These are phyloP conservation scores for Esperia sulphurella DNA, from an alignment of 2,888 invertebrate species.

Conservation along the genomic window DNA sequence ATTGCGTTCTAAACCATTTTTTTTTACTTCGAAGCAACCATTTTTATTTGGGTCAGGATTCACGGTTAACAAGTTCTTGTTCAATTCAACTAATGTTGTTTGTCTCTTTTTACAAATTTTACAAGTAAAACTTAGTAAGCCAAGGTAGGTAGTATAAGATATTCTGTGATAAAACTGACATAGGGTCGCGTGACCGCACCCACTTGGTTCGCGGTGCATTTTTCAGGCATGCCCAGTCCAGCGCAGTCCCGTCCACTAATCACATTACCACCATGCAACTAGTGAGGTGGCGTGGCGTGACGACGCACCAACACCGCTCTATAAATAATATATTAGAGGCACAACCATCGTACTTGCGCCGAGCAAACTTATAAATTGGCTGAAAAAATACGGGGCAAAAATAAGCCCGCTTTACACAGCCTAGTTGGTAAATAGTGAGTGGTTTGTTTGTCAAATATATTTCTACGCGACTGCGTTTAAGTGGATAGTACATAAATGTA, in stretches of 20 bases:
- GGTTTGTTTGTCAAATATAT: constrained; percentile 1
- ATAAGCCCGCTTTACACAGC: constrained; percentile 22
- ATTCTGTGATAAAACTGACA: background rate
- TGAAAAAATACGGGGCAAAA: constrained; percentile 28
- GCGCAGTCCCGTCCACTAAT: background rate
- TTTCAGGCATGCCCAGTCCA: background rate
- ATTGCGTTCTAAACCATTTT: too few species aligned
- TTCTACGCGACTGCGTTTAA: background rate
- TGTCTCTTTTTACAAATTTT: too few species aligned
- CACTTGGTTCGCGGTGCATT: background rate
- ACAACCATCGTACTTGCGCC: constrained; percentile 7
- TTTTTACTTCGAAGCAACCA: too few species aligned
- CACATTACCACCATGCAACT: background rate
- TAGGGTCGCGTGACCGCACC: background rate
- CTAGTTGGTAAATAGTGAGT: constrained; percentile 3
- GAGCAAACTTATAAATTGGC: constrained; percentile 46
- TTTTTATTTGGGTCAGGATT: too few species aligned
- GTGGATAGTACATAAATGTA: background rate
- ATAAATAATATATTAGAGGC: constrained; percentile 5
- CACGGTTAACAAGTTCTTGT: too few species aligned
- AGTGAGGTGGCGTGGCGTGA: background rate
- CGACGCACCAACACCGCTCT: background rate
- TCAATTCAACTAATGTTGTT: too few species aligned
- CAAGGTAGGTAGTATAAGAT: too few species aligned
- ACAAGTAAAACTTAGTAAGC: too few species aligned